Evolutionary conservation across 1,140 invertebrate genomes (phyloP).

Genomic region (Schlechtendalia chinensis): DNA sequence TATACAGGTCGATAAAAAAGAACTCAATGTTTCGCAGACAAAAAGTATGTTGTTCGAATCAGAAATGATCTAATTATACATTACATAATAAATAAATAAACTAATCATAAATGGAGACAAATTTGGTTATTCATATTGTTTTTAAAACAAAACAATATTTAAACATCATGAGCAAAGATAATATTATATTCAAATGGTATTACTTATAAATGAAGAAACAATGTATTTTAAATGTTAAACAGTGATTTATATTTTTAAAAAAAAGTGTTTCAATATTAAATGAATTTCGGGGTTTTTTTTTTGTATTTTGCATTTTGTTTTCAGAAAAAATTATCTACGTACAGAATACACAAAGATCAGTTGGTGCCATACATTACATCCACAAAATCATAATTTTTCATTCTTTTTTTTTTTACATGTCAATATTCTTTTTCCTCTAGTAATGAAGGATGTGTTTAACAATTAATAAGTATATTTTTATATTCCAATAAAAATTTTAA

Average conservation of each 20-base stretch:
- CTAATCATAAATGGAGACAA: slow-evolving; percentile 28
- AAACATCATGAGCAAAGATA: slow-evolving; percentile 28
- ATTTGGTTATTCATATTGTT: slow-evolving; percentile 24
- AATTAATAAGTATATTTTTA: slow-evolving; percentile 29
- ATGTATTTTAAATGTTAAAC: slow-evolving; percentile 22
- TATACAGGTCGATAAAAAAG: background rate
- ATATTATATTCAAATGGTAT: slow-evolving; percentile 15
- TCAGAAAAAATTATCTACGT: background rate
- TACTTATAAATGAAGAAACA: slow-evolving; percentile 13
- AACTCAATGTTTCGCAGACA: background rate
- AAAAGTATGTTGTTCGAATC: slow-evolving; percentile 1
- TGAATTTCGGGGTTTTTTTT: background rate
- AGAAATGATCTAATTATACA: slow-evolving; percentile 5
- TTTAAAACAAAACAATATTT: slow-evolving; percentile 47
- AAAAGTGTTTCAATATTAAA: background rate
- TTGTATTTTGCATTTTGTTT: background rate
- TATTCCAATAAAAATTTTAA: background rate
- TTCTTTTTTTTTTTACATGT: no score
- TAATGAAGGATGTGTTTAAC: background rate
- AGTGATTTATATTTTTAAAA: slow-evolving; percentile 17
- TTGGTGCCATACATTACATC: slow-evolving; percentile 21
- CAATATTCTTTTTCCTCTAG: background rate
- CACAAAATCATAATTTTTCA: slow-evolving; percentile 12
- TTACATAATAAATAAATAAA: slow-evolving; percentile 26
- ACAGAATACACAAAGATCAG: slow-evolving; percentile 21